Percentiles rank a stretch among this genome's conserved stretches.
Conservation (phyloP, 2,797 vertebrate genomes). For the Peromyscus eremicus region DNA sequence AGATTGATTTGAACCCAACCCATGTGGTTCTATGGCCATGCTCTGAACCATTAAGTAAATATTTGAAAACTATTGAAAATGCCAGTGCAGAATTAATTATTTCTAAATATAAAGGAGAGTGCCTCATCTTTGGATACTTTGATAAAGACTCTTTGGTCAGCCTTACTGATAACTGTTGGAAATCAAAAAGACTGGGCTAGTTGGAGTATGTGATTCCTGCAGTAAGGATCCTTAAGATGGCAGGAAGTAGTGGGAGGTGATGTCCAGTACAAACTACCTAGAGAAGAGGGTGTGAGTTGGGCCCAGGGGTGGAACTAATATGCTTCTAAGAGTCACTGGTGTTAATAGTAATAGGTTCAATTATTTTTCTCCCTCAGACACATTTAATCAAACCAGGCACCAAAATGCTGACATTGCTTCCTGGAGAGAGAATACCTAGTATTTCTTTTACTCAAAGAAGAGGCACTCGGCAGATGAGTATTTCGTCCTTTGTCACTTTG, state of each 20-base stretch:
- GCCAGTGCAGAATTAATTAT: constrained; percentile 21
- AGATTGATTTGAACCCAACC: constrained; percentile 19
- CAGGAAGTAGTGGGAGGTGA: neutral
- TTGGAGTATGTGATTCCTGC: constrained; percentile 56
- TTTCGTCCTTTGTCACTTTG: constrained; percentile 91
- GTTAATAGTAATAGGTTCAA: constrained; percentile 27
- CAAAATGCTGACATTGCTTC: constrained; percentile 4
- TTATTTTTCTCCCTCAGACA: constrained; percentile 74
- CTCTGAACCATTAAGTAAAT: neutral
- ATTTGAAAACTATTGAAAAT: constrained; percentile 52
- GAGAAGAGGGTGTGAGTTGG: neutral
- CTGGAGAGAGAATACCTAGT: constrained; percentile 55
- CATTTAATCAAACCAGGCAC: constrained; percentile 38
- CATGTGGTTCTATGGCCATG: neutral
- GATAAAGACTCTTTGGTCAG: constrained; percentile 41
- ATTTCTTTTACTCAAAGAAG: constrained; percentile 68
- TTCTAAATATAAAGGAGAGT: constrained; percentile 32
- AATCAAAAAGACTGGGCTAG: constrained; percentile 33
- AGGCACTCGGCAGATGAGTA: constrained; percentile 91
- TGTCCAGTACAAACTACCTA: neutral
- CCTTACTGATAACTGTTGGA: neutral
- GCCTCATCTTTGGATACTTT: neutral
- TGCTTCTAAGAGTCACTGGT: neutral
- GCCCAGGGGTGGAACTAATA: neutral
- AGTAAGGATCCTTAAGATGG: neutral